phyloP scores from a whole-genome alignment of 2,797 vertebrate genomes.

The Malurus splendens region DNA sequence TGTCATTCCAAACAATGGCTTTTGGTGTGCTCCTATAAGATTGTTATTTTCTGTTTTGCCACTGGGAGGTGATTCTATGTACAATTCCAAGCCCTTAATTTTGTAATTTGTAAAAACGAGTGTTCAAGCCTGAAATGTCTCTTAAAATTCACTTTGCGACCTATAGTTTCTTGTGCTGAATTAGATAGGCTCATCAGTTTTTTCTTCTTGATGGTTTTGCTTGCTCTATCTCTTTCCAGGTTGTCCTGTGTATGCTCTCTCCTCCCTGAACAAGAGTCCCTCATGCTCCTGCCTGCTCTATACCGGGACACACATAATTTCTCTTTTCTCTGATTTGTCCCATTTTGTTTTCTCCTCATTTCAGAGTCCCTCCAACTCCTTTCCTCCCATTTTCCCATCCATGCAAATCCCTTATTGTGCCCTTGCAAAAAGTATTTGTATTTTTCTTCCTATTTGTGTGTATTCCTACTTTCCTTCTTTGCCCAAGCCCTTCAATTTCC shows the following conservation, averaged over 20 bases:
- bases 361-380: neutral
- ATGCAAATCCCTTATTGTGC: neutral
- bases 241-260: neutral
- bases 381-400: neutral
- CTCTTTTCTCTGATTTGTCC: neutral
- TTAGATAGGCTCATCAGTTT: neutral
- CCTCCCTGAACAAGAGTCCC: neutral
- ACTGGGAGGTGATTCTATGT: neutral
- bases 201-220: neutral
- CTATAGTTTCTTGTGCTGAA: neutral
- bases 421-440: neutral
- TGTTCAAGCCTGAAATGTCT: neutral
- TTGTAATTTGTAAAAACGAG: neutral
- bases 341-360: neutral
- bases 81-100: neutral
- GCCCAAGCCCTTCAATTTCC: neutral
- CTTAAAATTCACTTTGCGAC: neutral
- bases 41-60: neutral
- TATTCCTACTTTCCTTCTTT: neutral
- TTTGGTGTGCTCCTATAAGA: accelerated
- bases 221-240: neutral
- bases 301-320: neutral
- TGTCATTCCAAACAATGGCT: neutral
- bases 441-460: neutral
- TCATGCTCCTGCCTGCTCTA: neutral